Percentiles rank a stretch among this genome's conserved stretches.
These are phyloP conservation scores for Spodoptera littoralis DNA, from an alignment of 2,888 invertebrate genomes.

Conservation along the genomic window DNA sequence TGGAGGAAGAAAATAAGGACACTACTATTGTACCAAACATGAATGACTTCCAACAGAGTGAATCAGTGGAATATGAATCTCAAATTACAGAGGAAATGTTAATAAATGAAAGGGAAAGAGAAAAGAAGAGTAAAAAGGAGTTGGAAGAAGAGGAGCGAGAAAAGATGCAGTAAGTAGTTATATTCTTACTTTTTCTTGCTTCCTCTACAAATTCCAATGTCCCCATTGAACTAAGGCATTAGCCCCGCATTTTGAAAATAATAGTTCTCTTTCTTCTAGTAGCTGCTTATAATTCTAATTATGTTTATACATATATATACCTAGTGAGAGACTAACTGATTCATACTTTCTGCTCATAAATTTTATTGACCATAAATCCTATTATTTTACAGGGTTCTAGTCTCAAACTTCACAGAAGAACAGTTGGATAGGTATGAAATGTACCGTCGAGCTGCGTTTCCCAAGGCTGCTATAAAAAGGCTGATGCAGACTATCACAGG, in stretches of 20 bases:
- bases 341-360: neutral
- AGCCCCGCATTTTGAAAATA: no score
- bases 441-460: conserved; percentile 98
- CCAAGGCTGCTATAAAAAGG: conserved; percentile 98
- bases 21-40: conserved; percentile 66
- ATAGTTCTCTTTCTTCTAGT: no score
- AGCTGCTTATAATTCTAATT: no score
- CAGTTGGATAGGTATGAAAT: conserved; percentile 99
- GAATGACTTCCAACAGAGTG: conserved; percentile 75
- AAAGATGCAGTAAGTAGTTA: conserved; percentile 96
- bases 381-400: conserved; percentile 92
- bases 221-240: no score
- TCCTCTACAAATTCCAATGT: no score
- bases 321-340: no score
- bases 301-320: no score
- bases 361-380: conserved; percentile 1
- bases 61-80: conserved; percentile 71
- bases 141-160: conserved; percentile 98
- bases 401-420: conserved; percentile 99
- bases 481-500: conserved; percentile 99
- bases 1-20: conserved; percentile 62
- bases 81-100: conserved; percentile 80
- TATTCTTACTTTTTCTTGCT: no score
- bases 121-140: conserved; percentile 93
- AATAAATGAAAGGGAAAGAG: conserved; percentile 90